Evolutionary conservation across 30 jellyfish, hydroid and myxozoan genomes (phyloP).

Genomic region (Chironex yamaguchii): DNA sequence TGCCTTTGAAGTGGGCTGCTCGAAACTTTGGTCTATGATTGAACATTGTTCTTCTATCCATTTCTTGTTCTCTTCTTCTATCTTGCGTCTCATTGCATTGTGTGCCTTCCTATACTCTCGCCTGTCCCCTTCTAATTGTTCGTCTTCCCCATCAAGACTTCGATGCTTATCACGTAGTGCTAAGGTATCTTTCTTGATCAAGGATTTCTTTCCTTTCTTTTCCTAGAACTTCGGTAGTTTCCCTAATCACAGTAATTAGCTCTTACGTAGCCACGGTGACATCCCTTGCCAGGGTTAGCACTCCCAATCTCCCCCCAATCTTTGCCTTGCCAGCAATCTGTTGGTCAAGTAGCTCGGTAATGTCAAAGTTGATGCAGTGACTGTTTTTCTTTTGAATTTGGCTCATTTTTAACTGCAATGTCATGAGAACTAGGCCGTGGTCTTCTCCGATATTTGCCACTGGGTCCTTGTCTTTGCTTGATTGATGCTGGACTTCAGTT

Average conservation of each 20-base stretch:
- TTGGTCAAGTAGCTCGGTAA: constrained; percentile 9
- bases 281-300: too few relatives aligned
- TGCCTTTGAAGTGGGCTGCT: constrained; percentile 11
- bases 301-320: too few relatives aligned
- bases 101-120: constrained; percentile 46
- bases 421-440: constrained; percentile 46
- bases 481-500: constrained; percentile 43
- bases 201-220: constrained; percentile 36
- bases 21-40: constrained; percentile 2
- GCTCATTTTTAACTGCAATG: constrained; percentile 13
- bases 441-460: constrained; percentile 49
- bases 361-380: constrained; percentile 21
- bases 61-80: constrained; percentile 20
- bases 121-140: constrained; percentile 6
- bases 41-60: constrained; percentile 39
- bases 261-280: too few relatives aligned
- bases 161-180: constrained; percentile 16
- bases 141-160: not conserved
- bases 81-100: not conserved
- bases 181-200: constrained; percentile 27
- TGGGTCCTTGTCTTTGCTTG: constrained; percentile 19
- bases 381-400: constrained; percentile 5
- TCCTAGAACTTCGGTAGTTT: constrained; percentile 20
- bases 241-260: not conserved
- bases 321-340: too few relatives aligned